phyloP scores from a whole-genome alignment of 2,113 vertebrate genomes.

The Parotia lawesii region DNA sequence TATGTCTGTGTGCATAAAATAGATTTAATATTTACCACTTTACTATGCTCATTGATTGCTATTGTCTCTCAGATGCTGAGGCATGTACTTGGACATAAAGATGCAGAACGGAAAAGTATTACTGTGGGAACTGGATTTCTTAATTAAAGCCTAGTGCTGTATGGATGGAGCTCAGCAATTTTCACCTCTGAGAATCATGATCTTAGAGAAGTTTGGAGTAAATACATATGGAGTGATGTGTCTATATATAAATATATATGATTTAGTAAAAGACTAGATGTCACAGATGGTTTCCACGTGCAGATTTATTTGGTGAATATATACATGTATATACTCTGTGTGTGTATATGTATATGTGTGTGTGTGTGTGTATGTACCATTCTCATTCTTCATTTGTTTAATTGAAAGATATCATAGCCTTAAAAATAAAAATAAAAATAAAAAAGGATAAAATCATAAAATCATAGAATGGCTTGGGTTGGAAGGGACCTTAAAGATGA shows the following conservation, averaged over 20 bases:
- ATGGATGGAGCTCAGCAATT: not conserved
- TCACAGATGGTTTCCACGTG: constrained; percentile 20
- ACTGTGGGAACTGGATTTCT: not conserved
- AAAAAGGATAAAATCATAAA: not conserved
- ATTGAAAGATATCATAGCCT: not conserved
- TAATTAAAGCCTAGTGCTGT: not conserved
- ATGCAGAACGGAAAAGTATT: not conserved
- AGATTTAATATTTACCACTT: not conserved
- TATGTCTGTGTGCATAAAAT: not conserved
- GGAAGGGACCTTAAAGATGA: not conserved
- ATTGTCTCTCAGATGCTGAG: not conserved
- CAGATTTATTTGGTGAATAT: not conserved
- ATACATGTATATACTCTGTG: not conserved
- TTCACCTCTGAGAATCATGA: not conserved
- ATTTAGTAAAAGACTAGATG: constrained; percentile 7
- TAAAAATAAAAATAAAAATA: not conserved
- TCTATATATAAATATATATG: not conserved
- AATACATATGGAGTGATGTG: not conserved
- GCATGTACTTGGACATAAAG: not conserved
- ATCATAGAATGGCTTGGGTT: not conserved
- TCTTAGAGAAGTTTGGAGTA: not conserved
- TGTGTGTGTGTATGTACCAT: not conserved
- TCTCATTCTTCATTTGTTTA: not conserved
- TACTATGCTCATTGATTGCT: not conserved
- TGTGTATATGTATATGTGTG: fast-evolving